Conservation (phyloP, 37 sponge, comb jelly and placozoan species). For the Amphimedon queenslandica region DNA sequence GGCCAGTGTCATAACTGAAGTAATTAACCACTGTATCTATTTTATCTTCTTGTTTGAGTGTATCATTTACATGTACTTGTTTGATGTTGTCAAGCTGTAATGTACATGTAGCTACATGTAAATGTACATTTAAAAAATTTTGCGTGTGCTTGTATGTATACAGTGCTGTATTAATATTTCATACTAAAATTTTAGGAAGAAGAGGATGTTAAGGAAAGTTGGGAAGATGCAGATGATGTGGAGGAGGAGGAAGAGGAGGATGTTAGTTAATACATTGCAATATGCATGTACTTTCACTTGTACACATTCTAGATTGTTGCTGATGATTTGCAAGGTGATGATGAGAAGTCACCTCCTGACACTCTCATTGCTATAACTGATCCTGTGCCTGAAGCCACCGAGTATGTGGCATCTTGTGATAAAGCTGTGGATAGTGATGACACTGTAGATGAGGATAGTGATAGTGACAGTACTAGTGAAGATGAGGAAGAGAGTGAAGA, state of each 20-base stretch:
- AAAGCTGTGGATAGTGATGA: background rate
- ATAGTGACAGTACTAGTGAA: conserved; percentile 5
- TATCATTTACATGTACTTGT: no score
- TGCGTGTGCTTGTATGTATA: background rate
- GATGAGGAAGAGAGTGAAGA: conserved; percentile 17
- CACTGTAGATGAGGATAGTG: conserved; percentile 2
- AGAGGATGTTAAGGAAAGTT: conserved; percentile 6
- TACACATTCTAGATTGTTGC: background rate
- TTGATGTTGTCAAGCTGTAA: no score
- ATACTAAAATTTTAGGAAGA: no score
- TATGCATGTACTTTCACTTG: background rate
- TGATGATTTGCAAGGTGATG: background rate
- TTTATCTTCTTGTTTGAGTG: no score
- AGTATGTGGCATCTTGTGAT: background rate
- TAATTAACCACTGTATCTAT: background rate
- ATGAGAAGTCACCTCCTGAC: background rate
- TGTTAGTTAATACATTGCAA: background rate
- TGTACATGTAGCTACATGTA: background rate
- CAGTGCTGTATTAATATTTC: no score
- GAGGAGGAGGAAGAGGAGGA: no score
- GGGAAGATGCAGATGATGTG: conserved; percentile 37
- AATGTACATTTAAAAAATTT: background rate
- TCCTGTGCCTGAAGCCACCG: conserved; percentile 10
- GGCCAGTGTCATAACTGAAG: background rate
- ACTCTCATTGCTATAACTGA: background rate